Percentiles rank a stretch among this genome's conserved stretches.
These are phyloP conservation scores for Aproaerema taeniolella DNA, from an alignment of 2,888 invertebrate species.

Conservation along the genomic window DNA sequence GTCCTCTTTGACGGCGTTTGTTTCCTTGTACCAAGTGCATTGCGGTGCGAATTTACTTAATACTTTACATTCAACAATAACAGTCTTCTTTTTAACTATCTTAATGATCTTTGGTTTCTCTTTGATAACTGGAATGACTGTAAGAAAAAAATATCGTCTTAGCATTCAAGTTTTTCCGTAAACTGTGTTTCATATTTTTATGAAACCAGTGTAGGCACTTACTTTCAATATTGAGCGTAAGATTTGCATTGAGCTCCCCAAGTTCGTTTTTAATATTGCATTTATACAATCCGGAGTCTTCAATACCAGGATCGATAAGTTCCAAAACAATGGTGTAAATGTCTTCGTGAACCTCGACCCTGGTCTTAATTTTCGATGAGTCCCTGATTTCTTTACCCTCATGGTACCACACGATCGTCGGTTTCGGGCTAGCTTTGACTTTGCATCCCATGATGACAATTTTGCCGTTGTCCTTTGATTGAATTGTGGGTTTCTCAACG, in stretches of 20 bases:
- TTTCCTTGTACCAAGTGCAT: conserved; percentile 96
- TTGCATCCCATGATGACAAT: conserved; percentile 71
- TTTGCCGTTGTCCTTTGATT: conserved; percentile 81
- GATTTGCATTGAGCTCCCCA: conserved; percentile 97
- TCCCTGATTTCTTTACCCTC: conserved; percentile 83
- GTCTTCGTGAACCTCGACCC: conserved; percentile 86
- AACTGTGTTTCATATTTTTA: too few relatives aligned
- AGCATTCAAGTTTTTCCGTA: too few relatives aligned
- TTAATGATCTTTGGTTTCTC: conserved; percentile 95
- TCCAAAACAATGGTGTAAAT: conserved; percentile 92
- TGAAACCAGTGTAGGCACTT: too few relatives aligned
- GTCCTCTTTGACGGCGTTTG: conserved; percentile 86
- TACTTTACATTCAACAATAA: conserved; percentile 95
- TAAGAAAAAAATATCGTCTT: conserved; percentile 25
- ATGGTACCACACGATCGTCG: conserved; percentile 73
- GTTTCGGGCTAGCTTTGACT: conserved; percentile 70
- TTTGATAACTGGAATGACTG: conserved; percentile 95
- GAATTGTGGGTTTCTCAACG: conserved; percentile 92
- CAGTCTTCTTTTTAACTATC: conserved; percentile 93
- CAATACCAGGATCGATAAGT: conserved; percentile 92
- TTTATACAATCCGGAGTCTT: conserved; percentile 98
- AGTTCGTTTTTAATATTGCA: conserved; percentile 97
- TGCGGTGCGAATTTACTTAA: conserved; percentile 95
- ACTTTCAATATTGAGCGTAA: conserved; percentile 99
- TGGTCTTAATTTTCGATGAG: conserved; percentile 88